Percentiles rank a stretch among this genome's conserved stretches.
These are phyloP conservation scores for Sipha maydis DNA, from an alignment of 2,888 invertebrate species.

Conservation along the genomic window DNA sequence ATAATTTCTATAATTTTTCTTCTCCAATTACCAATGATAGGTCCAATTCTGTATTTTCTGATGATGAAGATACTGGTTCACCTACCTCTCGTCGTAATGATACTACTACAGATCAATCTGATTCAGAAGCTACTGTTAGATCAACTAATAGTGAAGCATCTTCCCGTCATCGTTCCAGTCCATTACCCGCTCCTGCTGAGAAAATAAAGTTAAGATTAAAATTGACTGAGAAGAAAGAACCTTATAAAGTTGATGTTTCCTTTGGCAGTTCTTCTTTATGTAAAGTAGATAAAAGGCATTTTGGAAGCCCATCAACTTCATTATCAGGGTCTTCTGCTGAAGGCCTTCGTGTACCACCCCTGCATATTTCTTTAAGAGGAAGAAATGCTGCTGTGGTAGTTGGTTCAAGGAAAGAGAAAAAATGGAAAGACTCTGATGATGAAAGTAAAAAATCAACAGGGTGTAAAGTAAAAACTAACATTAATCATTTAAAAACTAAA, in stretches of 20 bases:
- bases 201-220: slow-evolving; percentile 86
- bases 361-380: slow-evolving; percentile 87
- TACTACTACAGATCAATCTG: slow-evolving; percentile 71
- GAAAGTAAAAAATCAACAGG: slow-evolving; percentile 68
- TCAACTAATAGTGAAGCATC: slow-evolving; percentile 71
- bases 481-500: slow-evolving; percentile 59
- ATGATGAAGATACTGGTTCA: slow-evolving; percentile 71
- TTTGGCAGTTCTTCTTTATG: slow-evolving; percentile 73
- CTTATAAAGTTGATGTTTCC: slow-evolving; percentile 84
- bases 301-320: slow-evolving; percentile 60
- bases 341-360: slow-evolving; percentile 85
- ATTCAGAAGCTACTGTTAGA: slow-evolving; percentile 72
- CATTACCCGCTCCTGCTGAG: slow-evolving; percentile 70
- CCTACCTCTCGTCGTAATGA: slow-evolving; percentile 71
- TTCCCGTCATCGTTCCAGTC: slow-evolving; percentile 63
- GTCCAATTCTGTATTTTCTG: slow-evolving; percentile 72
- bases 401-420: slow-evolving; percentile 77
- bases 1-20: slow-evolving; percentile 69
- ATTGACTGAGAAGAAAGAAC: slow-evolving; percentile 81
- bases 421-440: slow-evolving; percentile 66
- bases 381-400: slow-evolving; percentile 85
- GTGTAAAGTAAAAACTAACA: slow-evolving; percentile 68
- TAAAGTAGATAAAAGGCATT: slow-evolving; percentile 64
- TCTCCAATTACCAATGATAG: slow-evolving; percentile 69
- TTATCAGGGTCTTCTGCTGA: slow-evolving; percentile 68